Evolutionary conservation across 1,140 invertebrate genomes (phyloP), one percentile per base, ranked within the genome.

Genomic region (Orchesella cincta): DNA sequence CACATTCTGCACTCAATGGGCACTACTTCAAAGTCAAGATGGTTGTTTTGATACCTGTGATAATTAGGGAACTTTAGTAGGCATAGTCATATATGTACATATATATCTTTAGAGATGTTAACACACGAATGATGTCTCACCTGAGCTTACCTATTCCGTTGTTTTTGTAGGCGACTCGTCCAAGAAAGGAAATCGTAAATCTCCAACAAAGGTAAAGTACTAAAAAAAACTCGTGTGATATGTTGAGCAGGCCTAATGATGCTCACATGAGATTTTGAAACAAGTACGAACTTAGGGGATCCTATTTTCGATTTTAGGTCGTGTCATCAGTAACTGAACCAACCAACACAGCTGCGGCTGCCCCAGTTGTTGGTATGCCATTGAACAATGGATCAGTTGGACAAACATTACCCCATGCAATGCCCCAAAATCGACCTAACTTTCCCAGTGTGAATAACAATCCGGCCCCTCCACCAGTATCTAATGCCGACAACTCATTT

Each of bases 1-100:
- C 80, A 81, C 80, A 81, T 81, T 81, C 80, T 81, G 80, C 75
- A 77, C 76, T 73, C 73, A 46, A 57, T 23, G 14, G 54, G 54
- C 54, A 57, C 39, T 57, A 57, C 12, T 16, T 57, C 12, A 3
- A 14, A 26, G n/a, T 57, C 26, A 57, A 23, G 54, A 57, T 57
- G 23, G 54, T 57, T 18, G 23, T 57, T 5, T 18, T 57, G 12
- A n/a, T 57, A 18, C n/a, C 26, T 57, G 26, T 14, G n/a, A n/a
- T n/a, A n/a, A n/a, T n/a, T n/a, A n/a, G n/a, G n/a, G n/a, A n/a
- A n/a, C n/a, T n/a, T n/a, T n/a, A n/a, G n/a, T n/a, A n/a, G 62
- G 62, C 20, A 46, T 67, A 29, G 62, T 33, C 8, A 16, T 67
- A 31, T 29, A 33, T 31, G n/a, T 67, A 14, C 62, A n/a, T n/a